Base-by-base conservation (phyloP, 2,888 invertebrate genomes). In the Calliphora vomitoria region DNA sequence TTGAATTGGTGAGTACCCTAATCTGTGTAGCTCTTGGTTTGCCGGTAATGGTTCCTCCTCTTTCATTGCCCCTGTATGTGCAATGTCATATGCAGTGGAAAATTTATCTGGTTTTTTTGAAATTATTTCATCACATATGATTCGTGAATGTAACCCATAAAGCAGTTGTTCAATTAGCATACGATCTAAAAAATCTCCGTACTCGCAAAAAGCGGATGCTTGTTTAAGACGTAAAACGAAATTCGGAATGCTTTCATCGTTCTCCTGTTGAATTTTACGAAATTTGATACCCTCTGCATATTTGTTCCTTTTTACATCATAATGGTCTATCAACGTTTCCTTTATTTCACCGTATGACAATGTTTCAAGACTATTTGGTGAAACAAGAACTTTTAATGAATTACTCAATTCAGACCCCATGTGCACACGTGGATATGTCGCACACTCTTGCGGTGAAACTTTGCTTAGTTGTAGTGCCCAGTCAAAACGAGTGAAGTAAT, bases 121-220 rank as follows among this genome's bases (percentile, higher is more conserved):
- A 13, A 88, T 89, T 18, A 88, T 83, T n/a, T 82, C 86, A 53
- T 86, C 74, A 41, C 86, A 86, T 4, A 82, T 44, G 10, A 2
- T 50, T 38, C 85, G 72, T 11, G 76, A 82, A 18, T 69, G 55
- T 8, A 89, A 31, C 1, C 87, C 88, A 31, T 60, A 88, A 11
- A 88, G 35, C 0, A 89, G 20, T 76, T 89, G 89, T 69, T 88
- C 87, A 41, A 81, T 85, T 8, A 89, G 18, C 87, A 88, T 87
- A 1, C 87, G 53, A 62, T 88, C 81, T 31, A 88, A 31, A 31
- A 85, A 88, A 8, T 53, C 25, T 0, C 60, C 72, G 35, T 58
- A 79, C 6, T 78, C 47, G 41, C 72, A 72, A 8, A 18, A 38
- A 11, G 31, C 20, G 1, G 83, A 64, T 6, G 44, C 72, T 68